phyloP scores from a whole-genome alignment of 2,797 vertebrate genomes.

The Schizothorax lantsangensis region DNA sequence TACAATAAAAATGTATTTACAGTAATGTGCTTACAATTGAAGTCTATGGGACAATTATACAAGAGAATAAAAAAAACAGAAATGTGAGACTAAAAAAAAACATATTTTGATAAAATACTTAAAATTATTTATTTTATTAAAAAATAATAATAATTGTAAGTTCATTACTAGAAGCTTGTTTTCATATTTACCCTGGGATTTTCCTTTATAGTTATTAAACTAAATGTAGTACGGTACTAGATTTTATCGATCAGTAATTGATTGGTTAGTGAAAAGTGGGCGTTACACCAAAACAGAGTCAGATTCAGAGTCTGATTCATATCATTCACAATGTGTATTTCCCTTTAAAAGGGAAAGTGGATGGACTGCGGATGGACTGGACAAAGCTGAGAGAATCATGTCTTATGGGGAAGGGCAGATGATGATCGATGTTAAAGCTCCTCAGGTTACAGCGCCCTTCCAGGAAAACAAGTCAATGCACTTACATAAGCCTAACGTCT shows the following conservation, averaged over 20 bases:
- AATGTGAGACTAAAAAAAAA: background rate
- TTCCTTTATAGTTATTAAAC: background rate
- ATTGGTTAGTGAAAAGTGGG: background rate
- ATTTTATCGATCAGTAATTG: background rate
- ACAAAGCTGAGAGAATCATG: slow-evolving; percentile 20
- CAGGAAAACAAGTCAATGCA: slow-evolving; percentile 62
- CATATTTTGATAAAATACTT: background rate
- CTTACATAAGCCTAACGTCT: slow-evolving; percentile 55
- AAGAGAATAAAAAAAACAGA: background rate
- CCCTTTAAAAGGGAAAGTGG: background rate
- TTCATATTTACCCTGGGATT: background rate
- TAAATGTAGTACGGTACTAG: background rate
- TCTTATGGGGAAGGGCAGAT: slow-evolving; percentile 25
- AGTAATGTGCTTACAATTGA: background rate
- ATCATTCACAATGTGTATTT: background rate
- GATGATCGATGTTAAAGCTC: slow-evolving; percentile 62
- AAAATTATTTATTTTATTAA: too few relatives aligned
- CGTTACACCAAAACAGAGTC: background rate
- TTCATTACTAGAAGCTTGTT: background rate
- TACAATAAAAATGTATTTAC: background rate
- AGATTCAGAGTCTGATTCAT: background rate
- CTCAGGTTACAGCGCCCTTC: slow-evolving; percentile 71
- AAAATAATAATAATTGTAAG: background rate
- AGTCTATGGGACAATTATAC: background rate
- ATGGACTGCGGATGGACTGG: slow-evolving; percentile 6